Percentiles rank a stretch among this genome's conserved stretches.
Evolutionary conservation across 1,140 invertebrate species (phyloP).

Genomic region (Brevipalpus yothersi): DNA sequence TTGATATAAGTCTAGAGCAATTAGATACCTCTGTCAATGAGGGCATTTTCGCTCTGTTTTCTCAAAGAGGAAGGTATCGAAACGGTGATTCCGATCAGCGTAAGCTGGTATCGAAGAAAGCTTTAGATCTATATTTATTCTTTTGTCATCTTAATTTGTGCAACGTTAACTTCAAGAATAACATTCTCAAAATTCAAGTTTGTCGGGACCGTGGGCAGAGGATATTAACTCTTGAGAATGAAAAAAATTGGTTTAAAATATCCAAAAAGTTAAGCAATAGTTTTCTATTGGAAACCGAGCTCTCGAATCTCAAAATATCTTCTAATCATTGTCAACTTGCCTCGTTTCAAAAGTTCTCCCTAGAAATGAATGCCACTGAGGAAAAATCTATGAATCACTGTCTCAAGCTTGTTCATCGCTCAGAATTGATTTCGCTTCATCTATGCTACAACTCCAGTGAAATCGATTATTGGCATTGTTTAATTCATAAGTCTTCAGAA

Average conservation of each 20-base stretch:
- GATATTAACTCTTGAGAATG: background rate
- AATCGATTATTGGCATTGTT: background rate
- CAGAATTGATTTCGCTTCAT: background rate
- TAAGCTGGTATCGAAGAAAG: background rate
- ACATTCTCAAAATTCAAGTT: background rate
- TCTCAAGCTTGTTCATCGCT: background rate
- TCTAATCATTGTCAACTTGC: background rate
- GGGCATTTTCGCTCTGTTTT: background rate
- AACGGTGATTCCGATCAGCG: background rate
- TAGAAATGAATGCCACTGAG: background rate
- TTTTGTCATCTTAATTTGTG: background rate
- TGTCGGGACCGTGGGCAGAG: background rate
- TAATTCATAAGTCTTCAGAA: background rate
- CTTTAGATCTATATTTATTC: background rate
- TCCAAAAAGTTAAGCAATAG: background rate
- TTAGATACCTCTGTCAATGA: background rate
- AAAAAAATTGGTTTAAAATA: background rate
- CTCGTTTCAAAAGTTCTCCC: background rate
- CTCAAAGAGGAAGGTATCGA: background rate
- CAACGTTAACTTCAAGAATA: background rate
- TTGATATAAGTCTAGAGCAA: background rate
- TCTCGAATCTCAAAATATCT: background rate
- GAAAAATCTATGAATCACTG: background rate
- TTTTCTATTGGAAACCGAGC: background rate
- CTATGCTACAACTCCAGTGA: background rate